A percentile compares a stretch with the other conserved stretches of the same genome.
Conservation (phyloP, 2,888 invertebrate species). For the Cosmorhoe ocellata region DNA sequence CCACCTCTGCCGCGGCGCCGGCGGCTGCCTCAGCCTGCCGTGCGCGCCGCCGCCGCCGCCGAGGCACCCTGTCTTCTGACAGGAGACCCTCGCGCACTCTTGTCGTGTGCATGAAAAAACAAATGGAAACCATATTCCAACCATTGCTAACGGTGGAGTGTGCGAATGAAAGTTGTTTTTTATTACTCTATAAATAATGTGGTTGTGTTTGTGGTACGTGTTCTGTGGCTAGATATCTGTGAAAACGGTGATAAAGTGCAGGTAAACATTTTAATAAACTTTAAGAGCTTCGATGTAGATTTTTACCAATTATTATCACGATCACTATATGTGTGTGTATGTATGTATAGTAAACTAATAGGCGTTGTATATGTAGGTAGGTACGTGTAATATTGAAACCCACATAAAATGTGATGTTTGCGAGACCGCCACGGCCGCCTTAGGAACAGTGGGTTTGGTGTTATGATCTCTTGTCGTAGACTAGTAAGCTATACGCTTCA, state of each 20-base stretch:
- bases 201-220: slow-evolving; percentile 52
- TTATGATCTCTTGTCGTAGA: slow-evolving; percentile 48
- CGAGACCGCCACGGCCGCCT: slow-evolving; percentile 5
- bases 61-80: slow-evolving; percentile 63
- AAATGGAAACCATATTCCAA: slow-evolving; percentile 67
- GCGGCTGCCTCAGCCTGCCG: slow-evolving; percentile 61
- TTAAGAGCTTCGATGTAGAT: slow-evolving; percentile 69
- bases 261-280: slow-evolving; percentile 62
- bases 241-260: slow-evolving; percentile 64
- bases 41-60: slow-evolving; percentile 54
- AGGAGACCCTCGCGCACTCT: slow-evolving; percentile 52
- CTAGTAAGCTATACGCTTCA: slow-evolving; percentile 53
- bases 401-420: slow-evolving; percentile 21
- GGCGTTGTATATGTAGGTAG: slow-evolving; percentile 36
- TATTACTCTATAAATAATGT: slow-evolving; percentile 39
- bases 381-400: slow-evolving; percentile 18
- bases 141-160: slow-evolving; percentile 65
- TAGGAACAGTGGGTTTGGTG: slow-evolving; percentile 18
- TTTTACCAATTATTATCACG: slow-evolving; percentile 55
- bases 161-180: slow-evolving; percentile 46
- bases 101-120: slow-evolving; percentile 70
- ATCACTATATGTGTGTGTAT: slow-evolving; percentile 36
- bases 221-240: slow-evolving; percentile 46
- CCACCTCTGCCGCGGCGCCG: slow-evolving; percentile 65
- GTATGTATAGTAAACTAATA: slow-evolving; percentile 35